Percentiles rank a stretch among this genome's conserved stretches.
Conservation (phyloP, 2,113 vertebrate species). For the Anas platyrhynchos region DNA sequence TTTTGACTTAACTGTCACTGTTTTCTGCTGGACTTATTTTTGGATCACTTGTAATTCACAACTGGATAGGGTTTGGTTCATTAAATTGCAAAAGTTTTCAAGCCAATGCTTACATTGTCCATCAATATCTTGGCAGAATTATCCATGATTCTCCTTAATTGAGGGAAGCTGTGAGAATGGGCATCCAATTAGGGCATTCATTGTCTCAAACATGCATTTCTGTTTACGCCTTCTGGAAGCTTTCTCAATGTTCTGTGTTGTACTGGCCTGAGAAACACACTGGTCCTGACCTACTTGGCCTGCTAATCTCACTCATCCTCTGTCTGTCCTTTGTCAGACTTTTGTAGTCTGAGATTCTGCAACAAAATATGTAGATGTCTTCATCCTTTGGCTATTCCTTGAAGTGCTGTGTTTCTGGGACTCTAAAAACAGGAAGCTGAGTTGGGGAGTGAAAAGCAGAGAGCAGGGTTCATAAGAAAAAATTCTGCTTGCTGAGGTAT, state of each 20-base stretch:
- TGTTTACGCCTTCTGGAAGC: slow-evolving; percentile 68
- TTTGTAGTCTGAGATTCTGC: neutral
- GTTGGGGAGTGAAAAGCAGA: neutral
- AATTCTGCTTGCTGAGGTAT: neutral
- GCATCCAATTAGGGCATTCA: slow-evolving; percentile 68
- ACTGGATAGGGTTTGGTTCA: slow-evolving; percentile 34
- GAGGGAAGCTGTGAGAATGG: slow-evolving; percentile 65
- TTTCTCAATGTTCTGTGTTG: slow-evolving; percentile 71
- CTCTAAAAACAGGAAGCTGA: neutral
- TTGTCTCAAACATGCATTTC: slow-evolving; percentile 69
- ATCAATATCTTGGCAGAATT: slow-evolving; percentile 70
- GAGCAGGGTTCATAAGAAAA: neutral
- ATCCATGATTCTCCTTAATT: slow-evolving; percentile 62
- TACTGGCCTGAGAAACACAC: slow-evolving; percentile 66
- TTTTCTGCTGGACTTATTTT: slow-evolving; percentile 46
- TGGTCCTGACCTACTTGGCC: slow-evolving; percentile 68
- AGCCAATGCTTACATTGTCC: slow-evolving; percentile 69
- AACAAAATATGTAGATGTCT: slow-evolving; percentile 27
- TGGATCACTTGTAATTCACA: slow-evolving; percentile 11
- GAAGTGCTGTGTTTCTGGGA: slow-evolving; percentile 39
- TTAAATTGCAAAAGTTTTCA: slow-evolving; percentile 62
- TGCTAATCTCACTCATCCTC: slow-evolving; percentile 48
- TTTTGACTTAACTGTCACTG: slow-evolving; percentile 16
- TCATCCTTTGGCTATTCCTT: slow-evolving; percentile 41
- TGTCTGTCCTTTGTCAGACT: slow-evolving; percentile 57